A percentile compares a stretch with the other conserved stretches of the same genome.
phyloP scores from a whole-genome alignment of 2,797 vertebrate species.

The Hippopotamyrus pictus region DNA sequence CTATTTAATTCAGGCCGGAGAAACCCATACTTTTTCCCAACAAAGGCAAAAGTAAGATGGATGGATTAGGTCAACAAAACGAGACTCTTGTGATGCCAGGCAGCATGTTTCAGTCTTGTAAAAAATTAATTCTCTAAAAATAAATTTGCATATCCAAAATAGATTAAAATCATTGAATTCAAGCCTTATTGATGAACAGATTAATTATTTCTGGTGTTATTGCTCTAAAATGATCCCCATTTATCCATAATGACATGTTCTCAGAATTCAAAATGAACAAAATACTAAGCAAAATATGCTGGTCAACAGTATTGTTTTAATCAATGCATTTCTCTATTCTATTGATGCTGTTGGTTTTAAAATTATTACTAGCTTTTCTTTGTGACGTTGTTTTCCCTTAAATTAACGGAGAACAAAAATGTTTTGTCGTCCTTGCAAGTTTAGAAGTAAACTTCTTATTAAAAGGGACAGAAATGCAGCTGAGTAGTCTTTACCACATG shows the following conservation, averaged over 20 bases:
- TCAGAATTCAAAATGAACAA: neutral
- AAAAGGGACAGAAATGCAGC: neutral
- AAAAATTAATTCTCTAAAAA: neutral
- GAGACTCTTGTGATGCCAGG: neutral
- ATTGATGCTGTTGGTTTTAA: neutral
- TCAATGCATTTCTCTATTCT: neutral
- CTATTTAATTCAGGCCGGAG: neutral
- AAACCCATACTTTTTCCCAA: neutral
- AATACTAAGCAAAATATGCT: neutral
- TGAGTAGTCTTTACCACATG: constrained; percentile 30
- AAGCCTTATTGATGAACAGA: neutral
- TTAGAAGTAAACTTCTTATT: neutral
- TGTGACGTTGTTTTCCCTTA: neutral
- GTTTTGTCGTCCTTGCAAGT: neutral
- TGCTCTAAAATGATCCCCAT: neutral
- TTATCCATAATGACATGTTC: neutral
- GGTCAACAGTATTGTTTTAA: neutral
- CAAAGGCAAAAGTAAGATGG: neutral
- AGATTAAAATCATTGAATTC: neutral
- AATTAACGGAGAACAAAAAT: neutral
- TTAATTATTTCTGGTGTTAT: neutral
- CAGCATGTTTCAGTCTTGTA: neutral
- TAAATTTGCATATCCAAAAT: neutral
- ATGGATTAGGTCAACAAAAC: neutral
- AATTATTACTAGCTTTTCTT: neutral